Percentiles rank a stretch among this genome's conserved stretches.
Evolutionary conservation across 1,140 invertebrate genomes (phyloP).

Genomic region (Lerema accius): DNA sequence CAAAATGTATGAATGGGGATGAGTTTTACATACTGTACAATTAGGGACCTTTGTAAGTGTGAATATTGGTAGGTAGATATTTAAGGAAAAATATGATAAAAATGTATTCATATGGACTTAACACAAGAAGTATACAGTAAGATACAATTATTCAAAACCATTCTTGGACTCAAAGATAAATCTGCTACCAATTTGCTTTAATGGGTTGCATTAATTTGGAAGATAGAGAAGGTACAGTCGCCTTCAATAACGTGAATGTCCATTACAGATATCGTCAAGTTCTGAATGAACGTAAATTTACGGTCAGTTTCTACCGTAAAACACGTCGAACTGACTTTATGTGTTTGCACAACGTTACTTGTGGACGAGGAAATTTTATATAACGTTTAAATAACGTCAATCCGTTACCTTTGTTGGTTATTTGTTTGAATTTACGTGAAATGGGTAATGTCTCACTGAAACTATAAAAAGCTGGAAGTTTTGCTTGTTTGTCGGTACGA

Average conservation of each 20-base stretch:
- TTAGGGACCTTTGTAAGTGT: too few species aligned
- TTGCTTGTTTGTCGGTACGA: constrained; percentile 24
- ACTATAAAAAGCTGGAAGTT: constrained; percentile 26
- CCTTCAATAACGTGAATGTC: constrained; percentile 29
- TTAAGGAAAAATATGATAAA: too few species aligned
- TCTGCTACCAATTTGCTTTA: constrained; percentile 23
- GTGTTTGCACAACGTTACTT: constrained; percentile 31
- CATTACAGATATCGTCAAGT: constrained; percentile 26
- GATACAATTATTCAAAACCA: too few species aligned
- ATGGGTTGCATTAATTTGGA: constrained; percentile 33
- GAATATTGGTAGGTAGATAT: too few species aligned
- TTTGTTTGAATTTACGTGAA: constrained; percentile 28
- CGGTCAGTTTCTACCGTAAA: constrained; percentile 39
- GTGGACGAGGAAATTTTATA: constrained; percentile 8
- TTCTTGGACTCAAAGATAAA: constrained; percentile 5
- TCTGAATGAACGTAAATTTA: constrained; percentile 41
- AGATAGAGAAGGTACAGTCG: constrained; percentile 22
- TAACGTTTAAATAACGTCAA: constrained; percentile 26
- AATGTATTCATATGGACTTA: too few species aligned
- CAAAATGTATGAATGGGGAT: too few species aligned
- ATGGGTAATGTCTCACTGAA: constrained; percentile 12
- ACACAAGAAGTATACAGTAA: too few species aligned
- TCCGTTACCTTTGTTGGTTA: constrained; percentile 27
- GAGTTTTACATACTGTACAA: too few species aligned
- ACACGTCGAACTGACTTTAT: constrained; percentile 37